These are phyloP conservation scores for Silurus lanzhouensis DNA, from an alignment of 2,797 vertebrate genomes.

Conservation along the genomic window DNA sequence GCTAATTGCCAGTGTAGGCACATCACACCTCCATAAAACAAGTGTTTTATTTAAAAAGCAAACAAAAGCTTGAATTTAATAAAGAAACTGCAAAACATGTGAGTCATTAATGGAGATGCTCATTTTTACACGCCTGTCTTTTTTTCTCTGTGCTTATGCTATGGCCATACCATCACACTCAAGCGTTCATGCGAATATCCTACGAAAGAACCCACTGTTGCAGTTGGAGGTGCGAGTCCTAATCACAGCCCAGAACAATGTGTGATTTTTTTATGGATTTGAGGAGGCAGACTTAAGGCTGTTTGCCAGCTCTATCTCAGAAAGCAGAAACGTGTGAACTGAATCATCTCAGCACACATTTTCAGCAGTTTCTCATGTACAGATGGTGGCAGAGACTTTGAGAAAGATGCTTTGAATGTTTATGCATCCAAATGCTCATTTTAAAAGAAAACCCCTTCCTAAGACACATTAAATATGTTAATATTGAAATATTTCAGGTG, in stretches of 20 bases:
- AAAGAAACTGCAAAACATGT: neutral
- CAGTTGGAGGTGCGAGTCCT: slow-evolving; percentile 49
- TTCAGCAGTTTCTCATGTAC: slow-evolving; percentile 28
- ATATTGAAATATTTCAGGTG: neutral
- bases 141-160: slow-evolving; percentile 29
- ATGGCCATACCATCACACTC: slow-evolving; percentile 37
- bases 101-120: slow-evolving; percentile 45
- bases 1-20: slow-evolving; percentile 14
- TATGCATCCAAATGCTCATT: neutral
- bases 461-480: neutral
- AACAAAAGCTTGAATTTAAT: slow-evolving; percentile 36
- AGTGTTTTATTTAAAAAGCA: slow-evolving; percentile 10
- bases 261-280: slow-evolving; percentile 40
- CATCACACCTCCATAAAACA: slow-evolving; percentile 26
- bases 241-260: slow-evolving; percentile 51
- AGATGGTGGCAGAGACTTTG: slow-evolving; percentile 32
- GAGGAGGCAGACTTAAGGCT: slow-evolving; percentile 42
- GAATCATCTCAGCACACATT: slow-evolving; percentile 51
- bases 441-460: neutral
- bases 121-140: slow-evolving; percentile 19
- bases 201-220: slow-evolving; percentile 34
- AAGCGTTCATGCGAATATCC: slow-evolving; percentile 43
- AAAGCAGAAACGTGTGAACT: slow-evolving; percentile 47
- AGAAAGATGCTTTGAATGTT: slow-evolving; percentile 11
- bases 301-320: slow-evolving; percentile 45